Evolutionary conservation across 2,113 vertebrate species (phyloP).

Genomic region (Hydropotes inermis): DNA sequence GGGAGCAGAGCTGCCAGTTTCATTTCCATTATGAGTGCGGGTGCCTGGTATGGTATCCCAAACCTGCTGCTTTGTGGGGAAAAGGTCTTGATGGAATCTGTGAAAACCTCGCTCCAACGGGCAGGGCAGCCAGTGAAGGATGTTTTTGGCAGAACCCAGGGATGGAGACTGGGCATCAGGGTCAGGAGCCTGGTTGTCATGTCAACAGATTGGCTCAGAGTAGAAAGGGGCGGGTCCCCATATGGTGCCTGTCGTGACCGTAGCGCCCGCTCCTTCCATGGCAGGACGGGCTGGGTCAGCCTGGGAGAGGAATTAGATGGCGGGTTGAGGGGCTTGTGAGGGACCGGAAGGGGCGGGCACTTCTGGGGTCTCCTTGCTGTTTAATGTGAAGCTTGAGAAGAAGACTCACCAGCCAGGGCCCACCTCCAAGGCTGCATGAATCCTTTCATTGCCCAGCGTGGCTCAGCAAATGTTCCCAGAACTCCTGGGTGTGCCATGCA

Average conservation of each 20-base stretch:
- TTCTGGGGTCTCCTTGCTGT: neutral
- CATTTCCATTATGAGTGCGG: too few species aligned
- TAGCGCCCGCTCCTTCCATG: neutral
- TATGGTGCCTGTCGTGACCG: constrained; percentile 15
- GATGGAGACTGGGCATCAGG: neutral
- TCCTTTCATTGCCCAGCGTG: neutral
- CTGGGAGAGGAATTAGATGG: neutral
- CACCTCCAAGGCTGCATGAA: neutral
- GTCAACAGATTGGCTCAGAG: constrained; percentile 33
- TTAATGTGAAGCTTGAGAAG: neutral
- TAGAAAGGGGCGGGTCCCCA: constrained; percentile 24
- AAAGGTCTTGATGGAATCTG: neutral
- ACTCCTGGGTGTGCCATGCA: neutral
- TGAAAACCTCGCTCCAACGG: neutral
- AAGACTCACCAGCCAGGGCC: neutral
- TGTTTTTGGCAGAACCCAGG: neutral
- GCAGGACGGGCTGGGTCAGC: neutral
- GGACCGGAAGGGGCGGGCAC: fast-evolving
- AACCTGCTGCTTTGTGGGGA: neutral
- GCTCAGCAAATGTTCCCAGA: neutral
- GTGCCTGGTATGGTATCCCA: fast-evolving
- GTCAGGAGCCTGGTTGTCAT: constrained; percentile 49
- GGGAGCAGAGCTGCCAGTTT: neutral
- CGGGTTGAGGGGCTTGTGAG: neutral
- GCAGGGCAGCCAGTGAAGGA: neutral